These are phyloP conservation scores for Dioctria rufipes DNA, from an alignment of 2,888 invertebrate species.

Conservation along the genomic window DNA sequence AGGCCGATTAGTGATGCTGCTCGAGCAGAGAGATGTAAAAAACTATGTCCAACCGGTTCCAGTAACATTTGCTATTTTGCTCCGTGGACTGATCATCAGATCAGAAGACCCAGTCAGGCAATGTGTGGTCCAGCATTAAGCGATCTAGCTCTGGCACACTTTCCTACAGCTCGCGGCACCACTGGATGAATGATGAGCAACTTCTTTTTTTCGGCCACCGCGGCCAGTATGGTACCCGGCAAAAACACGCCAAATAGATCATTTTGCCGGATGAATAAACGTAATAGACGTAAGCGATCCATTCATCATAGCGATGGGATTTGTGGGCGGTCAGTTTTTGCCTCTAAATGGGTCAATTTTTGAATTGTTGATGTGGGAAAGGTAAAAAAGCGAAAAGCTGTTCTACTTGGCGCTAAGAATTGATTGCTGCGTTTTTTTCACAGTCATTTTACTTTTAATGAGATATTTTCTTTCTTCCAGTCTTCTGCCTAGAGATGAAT, in stretches of 20 bases:
- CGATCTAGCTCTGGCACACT: constrained; percentile 29
- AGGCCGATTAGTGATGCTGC: neutral
- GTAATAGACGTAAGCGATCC: constrained; percentile 50
- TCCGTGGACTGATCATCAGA: neutral
- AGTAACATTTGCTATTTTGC: constrained; percentile 16
- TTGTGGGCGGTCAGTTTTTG: constrained; percentile 39
- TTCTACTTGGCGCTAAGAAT: constrained; percentile 39
- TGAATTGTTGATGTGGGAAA: constrained; percentile 31
- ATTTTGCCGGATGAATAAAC: constrained; percentile 41
- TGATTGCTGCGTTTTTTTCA: constrained; percentile 34
- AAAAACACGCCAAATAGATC: constrained; percentile 43
- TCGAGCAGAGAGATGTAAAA: neutral
- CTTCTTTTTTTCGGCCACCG: constrained; percentile 8
- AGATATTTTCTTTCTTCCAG: constrained; percentile 2
- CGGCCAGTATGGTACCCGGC: neutral
- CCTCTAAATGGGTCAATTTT: constrained; percentile 37
- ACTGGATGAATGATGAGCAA: constrained; percentile 31
- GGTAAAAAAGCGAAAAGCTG: constrained; percentile 31
- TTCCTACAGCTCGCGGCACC: constrained; percentile 26
- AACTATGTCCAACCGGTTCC: constrained; percentile 24
- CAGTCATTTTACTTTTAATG: constrained; percentile 42
- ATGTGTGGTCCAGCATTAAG: neutral
- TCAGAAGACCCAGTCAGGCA: neutral
- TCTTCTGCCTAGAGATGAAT: neutral
- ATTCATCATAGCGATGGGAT: constrained; percentile 46